A percentile compares a stretch with the other conserved stretches of the same genome.
phyloP scores from a whole-genome alignment of 1,140 invertebrate genomes.

The Drosophila fuyamai region DNA sequence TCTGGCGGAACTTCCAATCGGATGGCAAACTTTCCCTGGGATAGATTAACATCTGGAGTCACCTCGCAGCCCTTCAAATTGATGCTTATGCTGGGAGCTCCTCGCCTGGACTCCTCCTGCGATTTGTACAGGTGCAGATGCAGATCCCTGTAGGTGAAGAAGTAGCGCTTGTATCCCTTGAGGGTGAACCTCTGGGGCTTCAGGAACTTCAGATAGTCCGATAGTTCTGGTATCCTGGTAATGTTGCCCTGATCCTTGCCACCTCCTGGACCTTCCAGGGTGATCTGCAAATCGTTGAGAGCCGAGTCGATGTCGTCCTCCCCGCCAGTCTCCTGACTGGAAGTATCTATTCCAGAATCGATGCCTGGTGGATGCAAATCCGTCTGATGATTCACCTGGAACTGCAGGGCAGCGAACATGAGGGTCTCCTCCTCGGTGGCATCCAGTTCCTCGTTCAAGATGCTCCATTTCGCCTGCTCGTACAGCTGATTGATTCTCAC shows the following conservation, averaged over 20 bases:
- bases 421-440: conserved; percentile 99
- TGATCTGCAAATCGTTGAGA: conserved; percentile 94
- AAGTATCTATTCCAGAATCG: conserved; percentile 79
- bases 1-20: conserved; percentile 96
- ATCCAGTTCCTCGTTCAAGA: conserved; percentile 98
- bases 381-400: conserved; percentile 97
- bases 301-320: conserved; percentile 93
- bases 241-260: conserved; percentile 89
- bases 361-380: conserved; percentile 87
- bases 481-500: conserved; percentile 99
- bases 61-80: conserved; percentile 97
- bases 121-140: conserved; percentile 85
- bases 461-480: conserved; percentile 99
- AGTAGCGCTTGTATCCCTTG: conserved; percentile 95
- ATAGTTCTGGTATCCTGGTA: conserved; percentile 94
- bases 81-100: conserved; percentile 88
- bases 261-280: conserved; percentile 90
- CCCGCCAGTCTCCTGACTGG: conserved; percentile 81
- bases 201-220: conserved; percentile 93
- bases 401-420: conserved; percentile 98
- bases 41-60: conserved; percentile 97
- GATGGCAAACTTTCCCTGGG: conserved; percentile 96
- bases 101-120: conserved; percentile 90
- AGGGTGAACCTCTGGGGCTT: conserved; percentile 96
- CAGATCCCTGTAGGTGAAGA: conserved; percentile 94